phyloP scores from a whole-genome alignment of 64 coral and sea anemone species.

The Montipora foliosa region DNA sequence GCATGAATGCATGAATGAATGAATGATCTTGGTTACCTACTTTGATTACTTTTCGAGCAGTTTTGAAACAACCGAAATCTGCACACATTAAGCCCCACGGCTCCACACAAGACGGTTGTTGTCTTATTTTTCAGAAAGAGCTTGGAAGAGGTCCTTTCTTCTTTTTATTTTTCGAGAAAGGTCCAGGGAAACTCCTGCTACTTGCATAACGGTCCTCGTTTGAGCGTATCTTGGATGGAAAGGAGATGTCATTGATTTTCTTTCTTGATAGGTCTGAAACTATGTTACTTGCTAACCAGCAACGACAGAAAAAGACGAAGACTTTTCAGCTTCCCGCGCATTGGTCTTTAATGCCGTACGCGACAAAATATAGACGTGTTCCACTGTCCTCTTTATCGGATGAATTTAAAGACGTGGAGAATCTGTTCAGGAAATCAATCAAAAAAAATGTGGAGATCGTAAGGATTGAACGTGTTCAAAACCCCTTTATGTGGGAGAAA shows the following conservation, averaged over 20 bases:
- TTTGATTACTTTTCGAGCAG: too few relatives aligned
- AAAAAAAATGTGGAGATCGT: not conserved
- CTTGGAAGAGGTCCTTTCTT: not conserved
- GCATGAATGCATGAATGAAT: too few relatives aligned
- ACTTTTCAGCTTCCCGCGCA: not conserved
- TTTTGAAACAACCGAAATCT: too few relatives aligned
- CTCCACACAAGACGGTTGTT: too few relatives aligned
- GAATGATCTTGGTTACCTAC: too few relatives aligned
- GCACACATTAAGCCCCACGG: too few relatives aligned
- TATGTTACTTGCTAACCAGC: not conserved
- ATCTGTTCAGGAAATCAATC: constrained; percentile 22
- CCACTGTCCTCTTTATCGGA: not conserved
- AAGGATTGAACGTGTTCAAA: constrained; percentile 11
- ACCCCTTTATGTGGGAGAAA: constrained; percentile 50
- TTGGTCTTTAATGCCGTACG: not conserved
- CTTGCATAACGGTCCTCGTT: not conserved
- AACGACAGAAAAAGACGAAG: not conserved
- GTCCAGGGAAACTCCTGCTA: not conserved
- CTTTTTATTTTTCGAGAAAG: too few relatives aligned
- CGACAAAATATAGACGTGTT: not conserved
- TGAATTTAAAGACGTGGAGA: constrained; percentile 22
- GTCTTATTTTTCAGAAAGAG: too few relatives aligned
- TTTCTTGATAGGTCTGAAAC: not conserved
- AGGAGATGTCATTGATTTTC: not conserved
- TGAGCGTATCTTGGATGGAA: not conserved